Base-by-base conservation (phyloP, 2,113 vertebrate genomes). In the Bucco capensis region DNA sequence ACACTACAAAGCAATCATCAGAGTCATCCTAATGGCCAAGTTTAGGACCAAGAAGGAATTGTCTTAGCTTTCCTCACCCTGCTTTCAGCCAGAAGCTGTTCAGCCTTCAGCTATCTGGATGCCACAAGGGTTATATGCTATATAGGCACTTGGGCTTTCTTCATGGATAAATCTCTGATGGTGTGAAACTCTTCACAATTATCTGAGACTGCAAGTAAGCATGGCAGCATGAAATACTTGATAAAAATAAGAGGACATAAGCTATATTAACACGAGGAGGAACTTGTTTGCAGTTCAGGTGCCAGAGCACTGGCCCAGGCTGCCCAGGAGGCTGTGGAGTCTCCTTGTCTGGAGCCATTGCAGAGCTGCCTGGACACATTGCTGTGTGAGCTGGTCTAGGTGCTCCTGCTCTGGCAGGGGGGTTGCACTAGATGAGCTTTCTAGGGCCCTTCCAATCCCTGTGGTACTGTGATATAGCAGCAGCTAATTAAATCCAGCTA, bases 81-180 rank as follows among this genome's bases (percentile, higher is more conserved):
- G 1, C 31, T 35, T 53, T 44, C 30, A 73, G 38, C 19, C 51
- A 42, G 14, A 88, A 76, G 23, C 12, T 38, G 31, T 61, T 87
- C 40, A 84, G 30, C 31, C 50, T 62, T 53, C 62, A 44, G 37
- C 19, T 65, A 0, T 75, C 15, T 0, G 0, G 23, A 27, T 79
- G 31, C 53, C 1, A 0, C 51, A 38, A 47, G 60, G 31, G 5
- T 57, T 88, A 61, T 42, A 19, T 5, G 2, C 8, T 71, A 1
- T 49, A 3, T 13, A 38, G 44, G 21, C 7, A 2, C 12, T 30
- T 33, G 21, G 38, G 15, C 28, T 73, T 25, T 58, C 37, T 85
- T 85, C 33, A 2, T 0, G 40, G 17, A 5, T 50, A 24, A 44
- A 49, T 65, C 37, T 79, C 27, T 65, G 54, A 49, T 85, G 6